Conservation (phyloP, 2,888 invertebrate genomes). For the Noctua fimbriata region DNA sequence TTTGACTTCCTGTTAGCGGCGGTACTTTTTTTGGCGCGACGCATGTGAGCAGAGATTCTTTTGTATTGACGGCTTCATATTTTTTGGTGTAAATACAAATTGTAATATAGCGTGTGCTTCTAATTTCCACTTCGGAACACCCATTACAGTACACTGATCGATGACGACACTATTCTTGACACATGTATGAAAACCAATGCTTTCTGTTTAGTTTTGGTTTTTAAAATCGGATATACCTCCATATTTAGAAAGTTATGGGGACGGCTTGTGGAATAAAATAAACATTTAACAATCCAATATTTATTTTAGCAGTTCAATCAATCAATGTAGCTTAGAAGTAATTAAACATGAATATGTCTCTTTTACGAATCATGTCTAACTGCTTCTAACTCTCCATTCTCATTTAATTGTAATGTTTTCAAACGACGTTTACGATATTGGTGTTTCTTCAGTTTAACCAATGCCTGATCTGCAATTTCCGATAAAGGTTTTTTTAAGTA, state of each 20-base stretch:
- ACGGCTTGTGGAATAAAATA: not conserved
- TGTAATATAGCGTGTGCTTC: too few relatives aligned
- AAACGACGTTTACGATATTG: conserved; percentile 72
- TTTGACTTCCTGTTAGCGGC: too few relatives aligned
- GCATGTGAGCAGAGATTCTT: too few relatives aligned
- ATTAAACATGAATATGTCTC: not conserved
- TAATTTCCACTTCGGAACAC: too few relatives aligned
- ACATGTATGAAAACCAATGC: not conserved
- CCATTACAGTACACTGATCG: too few relatives aligned
- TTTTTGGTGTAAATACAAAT: too few relatives aligned
- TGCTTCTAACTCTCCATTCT: conserved; percentile 72
- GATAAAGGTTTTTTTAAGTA: conserved; percentile 73
- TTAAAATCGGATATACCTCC: not conserved
- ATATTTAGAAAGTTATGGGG: not conserved
- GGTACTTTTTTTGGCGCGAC: too few relatives aligned
- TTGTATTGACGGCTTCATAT: too few relatives aligned
- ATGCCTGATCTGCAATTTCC: conserved; percentile 72
- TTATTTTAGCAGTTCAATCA: conserved; percentile 2
- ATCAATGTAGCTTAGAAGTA: not conserved
- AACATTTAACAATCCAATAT: not conserved
- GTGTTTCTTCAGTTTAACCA: conserved; percentile 59
- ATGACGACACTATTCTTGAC: too few relatives aligned
- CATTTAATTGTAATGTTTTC: conserved; percentile 75
- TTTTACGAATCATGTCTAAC: conserved; percentile 57
- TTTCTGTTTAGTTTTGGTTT: not conserved